Percentiles rank a stretch among this genome's conserved stretches.
These are phyloP conservation scores for Sternarchorhynchus goeldii DNA, from an alignment of 2,797 vertebrate genomes.

Conservation along the genomic window DNA sequence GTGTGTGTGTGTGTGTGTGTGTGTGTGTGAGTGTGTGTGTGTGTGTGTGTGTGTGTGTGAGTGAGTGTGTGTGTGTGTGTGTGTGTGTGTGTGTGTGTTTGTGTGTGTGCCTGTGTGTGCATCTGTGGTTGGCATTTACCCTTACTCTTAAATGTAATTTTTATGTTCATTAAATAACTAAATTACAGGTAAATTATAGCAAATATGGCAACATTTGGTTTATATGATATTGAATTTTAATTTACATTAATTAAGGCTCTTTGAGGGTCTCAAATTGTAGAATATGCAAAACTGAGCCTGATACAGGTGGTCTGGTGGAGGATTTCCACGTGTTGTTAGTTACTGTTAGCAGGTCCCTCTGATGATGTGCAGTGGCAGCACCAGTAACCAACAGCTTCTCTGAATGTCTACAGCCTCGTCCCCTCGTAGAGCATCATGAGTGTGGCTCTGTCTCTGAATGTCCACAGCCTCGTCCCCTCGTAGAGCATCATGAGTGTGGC, in stretches of 20 bases:
- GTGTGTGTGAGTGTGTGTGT: too few species aligned
- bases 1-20: too few species aligned
- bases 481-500: constrained; percentile 67
- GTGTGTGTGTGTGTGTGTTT: too few species aligned
- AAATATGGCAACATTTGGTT: constrained; percentile 24
- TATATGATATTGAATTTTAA: constrained; percentile 12
- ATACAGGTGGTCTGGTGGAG: too few species aligned
- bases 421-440: constrained; percentile 66
- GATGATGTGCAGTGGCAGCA: constrained; percentile 47
- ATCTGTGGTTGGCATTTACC: background rate
- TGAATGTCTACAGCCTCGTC: constrained; percentile 55
- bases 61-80: too few species aligned
- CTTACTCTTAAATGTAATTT: constrained; percentile 46
- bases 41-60: too few species aligned
- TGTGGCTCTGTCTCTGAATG: constrained; percentile 53
- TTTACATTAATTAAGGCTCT: constrained; percentile 48
- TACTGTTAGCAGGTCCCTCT: constrained; percentile 9
- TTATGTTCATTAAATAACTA: constrained; percentile 50
- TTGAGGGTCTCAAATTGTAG: constrained; percentile 45
- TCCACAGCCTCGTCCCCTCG: constrained; percentile 55
- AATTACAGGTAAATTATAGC: constrained; percentile 41
- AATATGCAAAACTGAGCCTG: constrained; percentile 15
- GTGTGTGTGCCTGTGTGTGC: too few species aligned
- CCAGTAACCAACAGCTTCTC: constrained; percentile 62
- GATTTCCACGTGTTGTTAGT: background rate